A percentile compares a stretch with the other conserved stretches of the same genome.
Conservation (phyloP, 2,113 vertebrate genomes). For the Petromus typicus region DNA sequence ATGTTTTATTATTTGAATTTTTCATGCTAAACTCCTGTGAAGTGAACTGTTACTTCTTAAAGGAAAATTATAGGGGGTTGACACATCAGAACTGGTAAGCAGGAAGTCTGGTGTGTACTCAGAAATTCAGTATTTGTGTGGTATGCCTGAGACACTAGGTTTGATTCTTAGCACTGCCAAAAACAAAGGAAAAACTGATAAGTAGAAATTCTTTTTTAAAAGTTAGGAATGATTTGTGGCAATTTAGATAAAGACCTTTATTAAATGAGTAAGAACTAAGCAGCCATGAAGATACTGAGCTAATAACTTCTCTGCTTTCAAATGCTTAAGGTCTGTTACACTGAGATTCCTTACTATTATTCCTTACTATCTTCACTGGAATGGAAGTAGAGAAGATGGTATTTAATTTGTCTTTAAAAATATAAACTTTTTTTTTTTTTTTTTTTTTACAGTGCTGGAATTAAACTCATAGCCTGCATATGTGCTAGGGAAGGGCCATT, state of each 20-base stretch:
- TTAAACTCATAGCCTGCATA: neutral
- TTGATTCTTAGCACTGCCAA: neutral
- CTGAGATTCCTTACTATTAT: neutral
- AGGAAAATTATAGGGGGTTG: neutral
- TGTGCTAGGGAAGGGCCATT: neutral
- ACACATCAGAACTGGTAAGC: neutral
- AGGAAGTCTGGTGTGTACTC: neutral
- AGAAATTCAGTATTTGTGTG: neutral
- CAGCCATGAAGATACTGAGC: slow-evolving; percentile 8
- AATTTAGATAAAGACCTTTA: slow-evolving; percentile 18
- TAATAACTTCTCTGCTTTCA: neutral
- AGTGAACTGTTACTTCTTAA: slow-evolving; percentile 18
- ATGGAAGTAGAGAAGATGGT: neutral
- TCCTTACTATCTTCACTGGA: neutral
- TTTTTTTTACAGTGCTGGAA: neutral
- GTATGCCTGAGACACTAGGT: neutral
- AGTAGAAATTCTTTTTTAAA: neutral
- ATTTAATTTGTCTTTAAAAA: neutral
- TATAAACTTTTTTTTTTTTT: neutral
- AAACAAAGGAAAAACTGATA: neutral
- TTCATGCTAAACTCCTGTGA: slow-evolving; percentile 19
- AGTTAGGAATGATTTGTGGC: neutral
- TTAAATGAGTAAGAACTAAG: slow-evolving; percentile 3
- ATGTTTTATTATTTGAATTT: neutral
- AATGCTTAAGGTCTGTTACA: neutral